phyloP scores from a whole-genome alignment of 2,797 vertebrate species.

The Myiotriccus ornatus region DNA sequence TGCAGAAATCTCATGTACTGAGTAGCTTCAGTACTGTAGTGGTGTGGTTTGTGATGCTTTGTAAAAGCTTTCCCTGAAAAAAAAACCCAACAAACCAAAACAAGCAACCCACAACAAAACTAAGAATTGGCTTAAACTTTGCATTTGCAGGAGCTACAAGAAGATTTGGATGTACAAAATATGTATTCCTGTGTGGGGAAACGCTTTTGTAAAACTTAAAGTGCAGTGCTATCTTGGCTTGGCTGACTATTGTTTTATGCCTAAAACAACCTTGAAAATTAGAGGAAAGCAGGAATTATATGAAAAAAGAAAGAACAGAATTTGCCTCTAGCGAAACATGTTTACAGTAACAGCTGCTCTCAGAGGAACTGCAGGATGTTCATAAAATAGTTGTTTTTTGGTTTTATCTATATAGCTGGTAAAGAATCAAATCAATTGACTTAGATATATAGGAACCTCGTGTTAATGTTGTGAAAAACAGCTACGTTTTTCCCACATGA shows the following conservation, averaged over 20 bases:
- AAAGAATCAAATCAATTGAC: constrained; percentile 28
- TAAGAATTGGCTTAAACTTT: not conserved
- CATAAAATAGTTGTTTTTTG: constrained; percentile 35
- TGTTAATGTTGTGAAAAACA: not conserved
- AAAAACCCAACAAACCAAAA: not conserved
- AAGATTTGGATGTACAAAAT: not conserved
- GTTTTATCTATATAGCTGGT: not conserved
- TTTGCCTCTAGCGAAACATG: constrained; percentile 54
- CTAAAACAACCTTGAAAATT: constrained; percentile 49
- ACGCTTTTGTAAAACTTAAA: not conserved
- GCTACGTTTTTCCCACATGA: not conserved
- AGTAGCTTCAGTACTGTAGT: not conserved
- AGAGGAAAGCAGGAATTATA: constrained; percentile 42
- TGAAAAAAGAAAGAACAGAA: constrained; percentile 40
- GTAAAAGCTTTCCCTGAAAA: not conserved
- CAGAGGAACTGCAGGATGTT: constrained; percentile 34
- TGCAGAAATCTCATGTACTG: not conserved
- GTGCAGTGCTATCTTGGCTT: not conserved
- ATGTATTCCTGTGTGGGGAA: not conserved
- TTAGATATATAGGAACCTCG: not conserved
- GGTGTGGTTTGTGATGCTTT: not conserved
- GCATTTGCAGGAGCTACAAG: not conserved
- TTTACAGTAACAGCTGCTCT: constrained; percentile 63
- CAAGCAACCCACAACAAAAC: not conserved
- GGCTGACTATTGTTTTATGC: not conserved